phyloP scores from a whole-genome alignment of 2,888 invertebrate species.

The Brachypalpus laphriformis region DNA sequence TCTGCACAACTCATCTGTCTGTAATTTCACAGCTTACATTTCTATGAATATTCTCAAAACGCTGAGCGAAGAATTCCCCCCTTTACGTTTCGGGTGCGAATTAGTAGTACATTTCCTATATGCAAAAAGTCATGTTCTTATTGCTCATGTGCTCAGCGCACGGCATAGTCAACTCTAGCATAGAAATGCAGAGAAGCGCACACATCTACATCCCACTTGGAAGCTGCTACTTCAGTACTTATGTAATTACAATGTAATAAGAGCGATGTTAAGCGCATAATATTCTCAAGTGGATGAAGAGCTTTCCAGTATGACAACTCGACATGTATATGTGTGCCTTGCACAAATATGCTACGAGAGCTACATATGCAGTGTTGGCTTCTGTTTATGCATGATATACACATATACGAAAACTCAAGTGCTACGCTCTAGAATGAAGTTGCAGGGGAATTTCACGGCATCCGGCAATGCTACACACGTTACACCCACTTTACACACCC shows the following conservation, averaged over 20 bases:
- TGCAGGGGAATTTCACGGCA: slow-evolving; percentile 37
- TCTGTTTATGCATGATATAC: slow-evolving; percentile 41
- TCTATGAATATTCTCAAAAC: slow-evolving; percentile 39
- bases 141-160: background rate
- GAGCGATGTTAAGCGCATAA: slow-evolving; percentile 74
- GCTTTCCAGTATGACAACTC: slow-evolving; percentile 68
- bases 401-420: slow-evolving; percentile 45
- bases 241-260: slow-evolving; percentile 74
- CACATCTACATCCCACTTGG: slow-evolving; percentile 38
- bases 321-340: slow-evolving; percentile 22
- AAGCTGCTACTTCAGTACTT: slow-evolving; percentile 67
- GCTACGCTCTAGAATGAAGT: slow-evolving; percentile 37
- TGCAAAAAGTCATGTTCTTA: slow-evolving; percentile 34
- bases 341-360: slow-evolving; percentile 10
- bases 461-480: background rate
- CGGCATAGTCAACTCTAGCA: slow-evolving; percentile 8
- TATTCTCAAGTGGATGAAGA: slow-evolving; percentile 72
- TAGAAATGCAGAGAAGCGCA: slow-evolving; percentile 5
- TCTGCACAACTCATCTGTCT: slow-evolving; percentile 27
- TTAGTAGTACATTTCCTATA: slow-evolving; percentile 49
- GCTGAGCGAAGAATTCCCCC: slow-evolving; percentile 16
- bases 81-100: slow-evolving; percentile 41
- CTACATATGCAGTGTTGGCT: slow-evolving; percentile 28
- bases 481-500: background rate
- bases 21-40: slow-evolving; percentile 50